Conservation (phyloP, 1,140 invertebrate species). For the Berghia stephanieae region DNA sequence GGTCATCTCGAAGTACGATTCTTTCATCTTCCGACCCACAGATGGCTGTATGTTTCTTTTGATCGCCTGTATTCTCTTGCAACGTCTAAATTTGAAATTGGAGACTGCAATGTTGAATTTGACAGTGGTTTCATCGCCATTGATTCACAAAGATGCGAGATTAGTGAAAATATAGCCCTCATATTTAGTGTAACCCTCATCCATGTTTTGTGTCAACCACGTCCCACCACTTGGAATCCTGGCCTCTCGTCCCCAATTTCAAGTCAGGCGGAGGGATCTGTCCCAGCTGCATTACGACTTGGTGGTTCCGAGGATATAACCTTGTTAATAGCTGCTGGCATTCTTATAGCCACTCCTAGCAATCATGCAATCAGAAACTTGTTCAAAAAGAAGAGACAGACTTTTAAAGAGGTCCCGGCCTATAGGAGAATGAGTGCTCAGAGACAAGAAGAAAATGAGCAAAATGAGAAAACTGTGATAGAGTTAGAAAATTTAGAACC, state of each 20-base stretch:
- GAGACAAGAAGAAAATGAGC: neutral
- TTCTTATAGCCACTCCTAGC: slow-evolving; percentile 53
- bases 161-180: slow-evolving; percentile 56
- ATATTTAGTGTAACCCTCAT: slow-evolving; percentile 56
- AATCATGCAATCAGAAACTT: slow-evolving; percentile 40
- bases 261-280: slow-evolving; percentile 35
- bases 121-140: slow-evolving; percentile 43
- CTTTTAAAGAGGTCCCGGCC: neutral
- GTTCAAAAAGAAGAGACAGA: slow-evolving; percentile 15
- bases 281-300: slow-evolving; percentile 27
- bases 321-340: slow-evolving; percentile 55
- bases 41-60: slow-evolving; percentile 43
- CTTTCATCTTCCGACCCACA: slow-evolving; percentile 41
- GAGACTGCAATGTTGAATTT: slow-evolving; percentile 34
- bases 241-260: slow-evolving; percentile 45
- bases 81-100: slow-evolving; percentile 38
- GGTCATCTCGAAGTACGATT: slow-evolving; percentile 53
- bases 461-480: no score
- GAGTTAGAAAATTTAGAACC: slow-evolving; percentile 23
- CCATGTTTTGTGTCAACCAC: slow-evolving; percentile 60
- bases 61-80: slow-evolving; percentile 35
- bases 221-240: slow-evolving; percentile 50
- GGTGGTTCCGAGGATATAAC: slow-evolving; percentile 49
- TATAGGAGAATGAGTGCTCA: neutral
- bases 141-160: slow-evolving; percentile 35